Evolutionary conservation across 2,113 vertebrate species (phyloP), one percentile per base, ranked within the genome.

Genomic region (Martes martes): DNA sequence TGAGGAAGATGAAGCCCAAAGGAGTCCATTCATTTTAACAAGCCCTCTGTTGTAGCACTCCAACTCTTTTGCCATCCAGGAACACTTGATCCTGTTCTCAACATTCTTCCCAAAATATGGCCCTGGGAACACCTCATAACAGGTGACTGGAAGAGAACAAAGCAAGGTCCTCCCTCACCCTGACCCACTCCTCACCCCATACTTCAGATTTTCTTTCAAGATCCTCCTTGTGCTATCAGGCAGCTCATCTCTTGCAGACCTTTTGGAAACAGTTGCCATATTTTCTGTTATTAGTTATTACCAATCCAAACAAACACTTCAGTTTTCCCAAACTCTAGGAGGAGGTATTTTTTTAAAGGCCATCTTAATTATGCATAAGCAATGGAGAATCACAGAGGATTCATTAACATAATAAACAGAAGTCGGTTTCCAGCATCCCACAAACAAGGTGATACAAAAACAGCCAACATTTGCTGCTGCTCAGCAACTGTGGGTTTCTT

Each of bases 351-450:
- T 98, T 88, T 23, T 57, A 95, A 98, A 76, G 82, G 78, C 92
- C 81, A 94, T 93, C 90, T 98, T 97, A 98, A 98, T 98, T 98
- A 98, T 96, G 69, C 94, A 91, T 0, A 0, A 97, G 95, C 95
- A 85, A 61, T 78, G 2, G 74, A 98, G 76, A 90, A 83, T 87
- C 98, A 98, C 95, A 97, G 81, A 98, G 92, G 88, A 97, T 73
- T 94, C 55, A 82, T 98, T 98, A 98, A 79, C 96, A 93, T 55
- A 97, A 98, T 95, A 97, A 98, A 98, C 97, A 98, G 69, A 98
- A 98, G 71, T 36, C 92, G 81, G 71, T 98, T 98, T 96, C 91
- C 79, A 92, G 84, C 80, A 89, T 90, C 73, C 52, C 95, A 59
- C 6, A 11, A 88, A 80, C 16, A 1, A 0, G 69, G 84, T 92